Evolutionary conservation across 2,113 vertebrate species (phyloP).

Genomic region (Gila orcuttii): DNA sequence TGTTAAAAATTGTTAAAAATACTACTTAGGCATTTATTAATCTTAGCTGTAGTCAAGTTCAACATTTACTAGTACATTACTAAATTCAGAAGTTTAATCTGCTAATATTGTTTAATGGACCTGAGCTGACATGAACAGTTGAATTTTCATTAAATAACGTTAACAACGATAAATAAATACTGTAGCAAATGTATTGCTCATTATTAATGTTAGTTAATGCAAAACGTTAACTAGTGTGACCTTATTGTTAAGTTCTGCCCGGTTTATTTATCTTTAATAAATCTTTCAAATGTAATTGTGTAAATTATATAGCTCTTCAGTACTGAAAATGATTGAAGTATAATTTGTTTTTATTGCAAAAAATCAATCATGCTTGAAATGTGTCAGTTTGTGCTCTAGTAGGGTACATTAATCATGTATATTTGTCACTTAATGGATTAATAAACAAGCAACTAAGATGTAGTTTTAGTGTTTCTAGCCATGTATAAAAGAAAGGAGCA

Average conservation of each 20-base stretch:
- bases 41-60: too few relatives aligned
- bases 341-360: background rate
- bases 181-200: too few relatives aligned
- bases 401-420: background rate
- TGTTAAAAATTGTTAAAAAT: too few relatives aligned
- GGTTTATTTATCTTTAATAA: background rate
- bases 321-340: background rate
- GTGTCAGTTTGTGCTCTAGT: background rate
- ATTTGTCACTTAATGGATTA: background rate
- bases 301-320: background rate
- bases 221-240: too few relatives aligned
- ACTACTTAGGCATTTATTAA: too few relatives aligned
- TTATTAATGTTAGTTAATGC: too few relatives aligned
- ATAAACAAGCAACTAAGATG: background rate
- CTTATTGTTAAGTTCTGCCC: background rate
- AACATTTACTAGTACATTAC: too few relatives aligned
- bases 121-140: too few relatives aligned
- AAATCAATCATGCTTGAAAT: background rate
- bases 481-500: background rate
- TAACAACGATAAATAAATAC: too few relatives aligned
- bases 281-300: background rate
- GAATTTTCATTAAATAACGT: too few relatives aligned
- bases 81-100: too few relatives aligned
- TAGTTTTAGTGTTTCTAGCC: background rate
- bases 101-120: too few relatives aligned